Evolutionary conservation across 2,797 vertebrate genomes (phyloP), one percentile per base, ranked within the genome.

Genomic region (Cichlasoma orientale): DNA sequence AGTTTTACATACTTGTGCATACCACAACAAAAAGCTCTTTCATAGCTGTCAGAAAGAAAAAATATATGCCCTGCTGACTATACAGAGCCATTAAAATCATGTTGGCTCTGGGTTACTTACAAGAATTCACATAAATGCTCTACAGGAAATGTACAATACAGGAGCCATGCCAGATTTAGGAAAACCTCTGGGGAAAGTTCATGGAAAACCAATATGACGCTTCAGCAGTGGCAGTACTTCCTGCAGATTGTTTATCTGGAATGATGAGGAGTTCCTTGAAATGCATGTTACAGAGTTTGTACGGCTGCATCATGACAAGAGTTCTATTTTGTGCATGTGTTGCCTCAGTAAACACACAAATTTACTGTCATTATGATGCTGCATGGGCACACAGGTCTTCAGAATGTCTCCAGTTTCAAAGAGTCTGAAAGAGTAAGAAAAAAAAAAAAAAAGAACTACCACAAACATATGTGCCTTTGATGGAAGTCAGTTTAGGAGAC

Each of bases 11-110:
- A 78, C 68, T 70, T 68, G 25, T n/a, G 71, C 57, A 84, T 63
- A 16, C 72, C 73, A 79, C 55, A 85, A 94, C 90, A 92, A 91
- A 25, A 90, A 86, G 85, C 81, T 86, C 84, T 89, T 92, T 95
- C 90, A 92, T 85, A 74, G 79, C 44, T 56, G 75, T 56, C 53
- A 56, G 68, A 57, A 53, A 2, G 55, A 74, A 83, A 80, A 86
- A 73, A 76, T 3, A 77, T 57, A 75, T 73, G 72, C 73, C 70
- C 47, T 70, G 75, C 82, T 85, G 84, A 86, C 89, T 71, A 73
- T 73, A 70, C 84, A 59, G 58, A 76, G 68, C 71, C 74, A 63
- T 80, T 83, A 79, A 86, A 86, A 82, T 71, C 36, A 69, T 29
- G 25, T 72, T 86, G 70, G 75, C 75, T 88, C 55, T 21, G 72